Conservation (phyloP, 2,888 invertebrate genomes). For the Sarcophaga carnaria region DNA sequence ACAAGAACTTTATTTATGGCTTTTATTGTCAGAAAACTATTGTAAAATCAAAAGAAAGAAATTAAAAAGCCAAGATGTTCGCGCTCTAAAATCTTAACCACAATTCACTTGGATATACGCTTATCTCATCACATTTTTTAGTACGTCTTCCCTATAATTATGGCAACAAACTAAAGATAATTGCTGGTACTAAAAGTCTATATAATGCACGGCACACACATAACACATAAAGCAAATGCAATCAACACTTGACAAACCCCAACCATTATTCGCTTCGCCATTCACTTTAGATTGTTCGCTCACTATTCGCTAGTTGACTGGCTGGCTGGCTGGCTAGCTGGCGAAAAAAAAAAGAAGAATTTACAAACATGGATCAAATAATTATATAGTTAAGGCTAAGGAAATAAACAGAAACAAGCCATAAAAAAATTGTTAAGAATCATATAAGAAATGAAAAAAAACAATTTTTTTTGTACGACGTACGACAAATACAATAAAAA, state of each 20-base stretch:
- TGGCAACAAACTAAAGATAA: conserved; percentile 55
- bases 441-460: conserved; percentile 23
- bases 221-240: conserved; percentile 50
- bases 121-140: conserved; percentile 6
- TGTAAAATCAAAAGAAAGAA: neutral
- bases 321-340: too few relatives aligned
- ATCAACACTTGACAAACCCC: conserved; percentile 65
- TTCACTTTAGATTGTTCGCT: neutral
- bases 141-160: conserved; percentile 51
- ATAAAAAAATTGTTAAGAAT: conserved; percentile 17
- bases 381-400: conserved; percentile 58
- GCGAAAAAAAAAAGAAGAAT: neutral
- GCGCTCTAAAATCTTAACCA: conserved; percentile 27
- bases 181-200: conserved; percentile 53
- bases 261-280: conserved; percentile 23
- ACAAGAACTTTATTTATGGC: neutral
- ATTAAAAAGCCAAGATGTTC: conserved; percentile 16
- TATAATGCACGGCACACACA: conserved; percentile 30
- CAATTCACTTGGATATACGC: conserved; percentile 26
- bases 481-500: conserved; percentile 22
- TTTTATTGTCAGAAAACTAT: neutral
- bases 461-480: neutral
- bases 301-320: neutral
- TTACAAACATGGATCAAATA: conserved; percentile 55
- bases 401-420: conserved; percentile 22